Evolutionary conservation across 2,888 invertebrate genomes (phyloP).

Genomic region (Campopleginae sp.): DNA sequence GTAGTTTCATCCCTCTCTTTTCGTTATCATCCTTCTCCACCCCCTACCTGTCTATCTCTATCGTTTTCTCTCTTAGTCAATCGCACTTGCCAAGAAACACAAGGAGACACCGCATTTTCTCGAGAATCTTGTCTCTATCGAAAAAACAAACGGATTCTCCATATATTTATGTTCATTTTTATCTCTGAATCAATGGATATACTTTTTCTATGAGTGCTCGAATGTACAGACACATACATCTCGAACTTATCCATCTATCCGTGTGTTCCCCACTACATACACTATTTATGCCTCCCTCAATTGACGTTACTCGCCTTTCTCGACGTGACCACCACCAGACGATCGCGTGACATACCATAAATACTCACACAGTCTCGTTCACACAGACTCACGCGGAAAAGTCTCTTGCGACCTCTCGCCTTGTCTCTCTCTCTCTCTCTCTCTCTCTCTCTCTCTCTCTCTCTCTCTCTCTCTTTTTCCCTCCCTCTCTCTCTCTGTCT

Average conservation of each 20-base stretch:
- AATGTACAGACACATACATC: constrained; percentile 15
- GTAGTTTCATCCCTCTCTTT: constrained; percentile 70
- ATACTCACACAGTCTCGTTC: constrained; percentile 8
- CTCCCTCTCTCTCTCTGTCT: constrained; percentile 19
- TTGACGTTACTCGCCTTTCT: constrained; percentile 48
- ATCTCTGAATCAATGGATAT: neutral
- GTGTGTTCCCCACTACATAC: constrained; percentile 10
- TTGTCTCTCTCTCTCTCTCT: neutral
- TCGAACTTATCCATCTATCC: constrained; percentile 31
- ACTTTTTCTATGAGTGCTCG: neutral
- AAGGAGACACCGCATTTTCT: constrained; percentile 46
- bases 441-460: constrained; percentile 13
- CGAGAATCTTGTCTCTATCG: constrained; percentile 46
- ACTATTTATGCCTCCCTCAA: constrained; percentile 28
- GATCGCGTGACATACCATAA: constrained; percentile 44
- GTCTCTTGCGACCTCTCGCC: neutral
- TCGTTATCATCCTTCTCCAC: constrained; percentile 57
- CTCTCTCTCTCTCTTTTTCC: constrained; percentile 6
- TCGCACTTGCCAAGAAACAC: constrained; percentile 36
- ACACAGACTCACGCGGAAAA: constrained; percentile 27
- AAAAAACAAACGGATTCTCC: constrained; percentile 17
- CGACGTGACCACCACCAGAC: constrained; percentile 51
- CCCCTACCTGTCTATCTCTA: constrained; percentile 29
- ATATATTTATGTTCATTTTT: neutral
- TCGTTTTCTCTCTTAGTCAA: constrained; percentile 51